Evolutionary conservation across 2,113 vertebrate genomes (phyloP).

Genomic region (Alaudala cheleensis): DNA sequence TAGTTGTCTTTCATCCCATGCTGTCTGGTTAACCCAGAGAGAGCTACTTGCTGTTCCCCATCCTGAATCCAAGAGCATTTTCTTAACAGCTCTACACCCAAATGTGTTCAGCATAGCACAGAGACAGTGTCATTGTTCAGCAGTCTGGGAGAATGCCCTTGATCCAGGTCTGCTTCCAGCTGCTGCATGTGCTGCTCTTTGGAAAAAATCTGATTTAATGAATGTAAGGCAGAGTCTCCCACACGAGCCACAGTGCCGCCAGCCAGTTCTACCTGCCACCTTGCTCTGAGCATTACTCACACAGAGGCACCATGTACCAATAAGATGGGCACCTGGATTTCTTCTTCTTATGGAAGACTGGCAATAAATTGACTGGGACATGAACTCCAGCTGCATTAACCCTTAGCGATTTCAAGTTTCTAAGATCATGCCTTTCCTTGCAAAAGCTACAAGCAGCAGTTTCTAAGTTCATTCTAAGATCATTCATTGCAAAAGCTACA

Average conservation of each 20-base stretch:
- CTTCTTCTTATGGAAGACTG: not conserved
- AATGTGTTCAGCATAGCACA: not conserved
- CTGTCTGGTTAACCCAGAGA: not conserved
- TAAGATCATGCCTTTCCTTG: not conserved
- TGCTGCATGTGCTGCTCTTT: not conserved
- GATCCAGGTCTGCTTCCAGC: not conserved
- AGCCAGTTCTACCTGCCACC: not conserved
- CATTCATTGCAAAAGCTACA: not conserved
- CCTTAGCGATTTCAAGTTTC: not conserved
- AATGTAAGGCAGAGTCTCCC: not conserved
- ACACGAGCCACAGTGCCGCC: rapidly evolving
- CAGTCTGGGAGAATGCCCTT: not conserved
- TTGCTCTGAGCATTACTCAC: rapidly evolving
- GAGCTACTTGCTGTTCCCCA: not conserved
- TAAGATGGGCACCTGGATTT: not conserved
- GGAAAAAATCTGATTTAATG: not conserved
- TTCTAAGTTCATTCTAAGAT: no score
- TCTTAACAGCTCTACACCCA: not conserved
- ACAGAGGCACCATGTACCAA: not conserved
- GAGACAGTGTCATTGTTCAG: not conserved
- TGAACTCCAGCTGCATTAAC: not conserved
- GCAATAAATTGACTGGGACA: not conserved
- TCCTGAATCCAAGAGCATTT: not conserved
- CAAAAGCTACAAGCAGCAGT: not conserved
- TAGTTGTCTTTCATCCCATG: not conserved